Evolutionary conservation across 2,113 vertebrate species (phyloP), one percentile per base, ranked within the genome.

Genomic region (sheep (Ovis aries)): DNA sequence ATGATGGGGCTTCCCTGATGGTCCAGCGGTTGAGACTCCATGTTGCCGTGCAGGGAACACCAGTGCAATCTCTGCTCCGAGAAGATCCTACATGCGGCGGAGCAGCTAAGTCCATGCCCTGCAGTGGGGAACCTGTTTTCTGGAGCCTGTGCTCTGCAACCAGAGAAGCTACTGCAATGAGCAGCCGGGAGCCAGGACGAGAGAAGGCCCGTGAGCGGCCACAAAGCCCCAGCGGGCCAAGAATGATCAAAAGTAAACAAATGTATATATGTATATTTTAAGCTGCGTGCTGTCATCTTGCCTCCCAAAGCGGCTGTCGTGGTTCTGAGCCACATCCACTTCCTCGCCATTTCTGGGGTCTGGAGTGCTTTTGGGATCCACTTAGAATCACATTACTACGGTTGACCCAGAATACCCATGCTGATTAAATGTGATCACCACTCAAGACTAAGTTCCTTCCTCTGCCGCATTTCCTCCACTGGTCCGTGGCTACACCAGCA

Each of bases 71-170:
- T 71, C 67, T 71, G 19, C 19, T 40, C 36, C 0, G 5, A n/a
- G n/a, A 40, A 40, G 67, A 71, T 6, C n/a, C n/a, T 40, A 3
- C 67, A 40, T 6, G n/a, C 0, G 0, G n/a, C 0, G 2, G 67
- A 71, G 19, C 67, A 40, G 6, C 19, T 40, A 71, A 12, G 67
- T 19, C n/a, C 19, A 3, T 1, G n/a, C 2, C 6, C 19, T 0
- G 5, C 67, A 71, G n/a, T 6, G 5, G 67, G 11, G 19, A 71
- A 6, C 67, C 67, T n/a, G 5, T 36, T 3, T 71, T 71, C 67
- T 23, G 6, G 67, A 71, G n/a, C n/a, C 67, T 43, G 71, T 77
- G 36, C 36, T 27, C 36, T 77, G 71, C 36, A 77, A 40, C 21
- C 40, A 27, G 67, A 23, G 67, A 71, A 71, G 19, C n/a, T 10